Base-by-base conservation (phyloP, 2,797 vertebrate genomes). In the Tokudaia tokunoshimensis region DNA sequence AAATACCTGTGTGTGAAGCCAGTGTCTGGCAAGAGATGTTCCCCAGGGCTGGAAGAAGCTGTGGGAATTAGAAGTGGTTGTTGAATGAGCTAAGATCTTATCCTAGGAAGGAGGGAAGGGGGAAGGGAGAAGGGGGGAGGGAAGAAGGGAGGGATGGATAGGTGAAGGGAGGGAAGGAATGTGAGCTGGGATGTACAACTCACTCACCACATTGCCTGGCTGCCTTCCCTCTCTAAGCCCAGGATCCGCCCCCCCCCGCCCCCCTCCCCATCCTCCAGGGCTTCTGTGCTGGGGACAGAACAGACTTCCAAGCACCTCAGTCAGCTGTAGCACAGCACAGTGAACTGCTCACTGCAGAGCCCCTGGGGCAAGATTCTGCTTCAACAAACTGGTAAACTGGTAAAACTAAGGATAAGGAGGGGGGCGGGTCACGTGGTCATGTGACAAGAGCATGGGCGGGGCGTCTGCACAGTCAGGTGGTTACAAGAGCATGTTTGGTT, bases 341-440 rank as follows among this genome's bases (percentile, higher is more conserved):
- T 12, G 1, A 24, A 57, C 79, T 81, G 52, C 82, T 81, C 50
- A 29, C 81, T 86, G 44, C 85, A 81, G 70, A 57, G 78, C 75
- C 95, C 81, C 92, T 5, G 20, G 93, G 93, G 78, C 79, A 52
- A 4, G 29, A 72, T n/a, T 63, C 41, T 24, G n/a, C 72, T 86
- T 72, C 15, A 4, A 31, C 74, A 72, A 70, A 70, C 65, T 70
- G 67, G 15, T n/a, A 70, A 63, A 95, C 44, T 41, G 65, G 72
- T 94, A 63, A 89, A 8, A 24, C 74, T 79, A 17, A 86, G 91
- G 96, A 81, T 55, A 41, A 41, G 41, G 41, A 41, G 41, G 41
- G 41, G 41, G 41, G 41, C 41, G 41, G 41, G 41, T 41, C 41
- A 41, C 41, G 41, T 3, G 41, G 41, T 41, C 41, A 41, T 41